Conservation (phyloP, 2,113 vertebrate species). For the Barnardius zonarius region DNA sequence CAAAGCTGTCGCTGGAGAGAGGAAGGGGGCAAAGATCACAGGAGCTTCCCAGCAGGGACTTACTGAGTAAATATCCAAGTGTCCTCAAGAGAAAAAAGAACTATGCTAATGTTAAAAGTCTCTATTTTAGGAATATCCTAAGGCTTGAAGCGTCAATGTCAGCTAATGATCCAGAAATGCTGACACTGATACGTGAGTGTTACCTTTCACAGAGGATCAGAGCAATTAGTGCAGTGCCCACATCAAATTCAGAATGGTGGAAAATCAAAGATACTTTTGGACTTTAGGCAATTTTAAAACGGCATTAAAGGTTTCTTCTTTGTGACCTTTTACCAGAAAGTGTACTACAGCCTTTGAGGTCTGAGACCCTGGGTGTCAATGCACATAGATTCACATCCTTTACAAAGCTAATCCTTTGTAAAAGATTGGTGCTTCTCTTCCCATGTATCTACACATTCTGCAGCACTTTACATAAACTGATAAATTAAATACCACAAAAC, state of each 20-base stretch:
- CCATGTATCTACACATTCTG: neutral
- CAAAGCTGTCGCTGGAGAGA: neutral
- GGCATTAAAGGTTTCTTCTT: neutral
- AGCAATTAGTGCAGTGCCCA: slow-evolving; percentile 7
- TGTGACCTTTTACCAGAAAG: neutral
- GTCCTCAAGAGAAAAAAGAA: neutral
- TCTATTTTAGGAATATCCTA: neutral
- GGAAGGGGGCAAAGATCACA: neutral
- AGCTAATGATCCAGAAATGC: slow-evolving; percentile 8
- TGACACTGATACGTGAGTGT: neutral
- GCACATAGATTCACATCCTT: neutral
- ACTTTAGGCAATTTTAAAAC: neutral
- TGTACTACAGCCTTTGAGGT: neutral
- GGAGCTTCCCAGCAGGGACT: neutral
- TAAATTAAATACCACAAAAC: neutral
- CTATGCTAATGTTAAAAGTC: neutral
- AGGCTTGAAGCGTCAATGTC: neutral
- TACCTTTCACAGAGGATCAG: slow-evolving; percentile 19
- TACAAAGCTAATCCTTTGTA: neutral
- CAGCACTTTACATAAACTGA: neutral
- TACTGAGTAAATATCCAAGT: neutral
- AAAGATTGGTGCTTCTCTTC: neutral
- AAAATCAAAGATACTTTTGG: slow-evolving; percentile 15
- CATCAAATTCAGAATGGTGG: neutral
- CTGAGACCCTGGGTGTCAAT: neutral